A percentile compares a stretch with the other conserved stretches of the same genome.
Conservation (phyloP, 2,797 vertebrate genomes). For the Nannoperca obscura region DNA sequence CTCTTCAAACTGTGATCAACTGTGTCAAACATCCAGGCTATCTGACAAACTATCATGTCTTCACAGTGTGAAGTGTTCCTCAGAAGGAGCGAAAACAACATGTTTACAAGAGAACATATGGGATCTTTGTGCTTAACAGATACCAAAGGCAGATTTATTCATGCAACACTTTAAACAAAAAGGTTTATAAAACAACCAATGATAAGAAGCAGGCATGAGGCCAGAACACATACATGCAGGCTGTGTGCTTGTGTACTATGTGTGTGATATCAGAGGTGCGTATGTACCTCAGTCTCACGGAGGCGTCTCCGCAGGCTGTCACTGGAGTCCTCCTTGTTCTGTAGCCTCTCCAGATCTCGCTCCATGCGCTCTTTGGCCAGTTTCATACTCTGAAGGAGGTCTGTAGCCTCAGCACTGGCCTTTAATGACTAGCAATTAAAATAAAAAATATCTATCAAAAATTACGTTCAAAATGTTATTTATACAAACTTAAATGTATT, state of each 20-base stretch:
- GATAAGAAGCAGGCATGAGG: neutral
- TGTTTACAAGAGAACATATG: slow-evolving; percentile 43
- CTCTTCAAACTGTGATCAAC: slow-evolving; percentile 1
- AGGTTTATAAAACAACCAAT: slow-evolving; percentile 24
- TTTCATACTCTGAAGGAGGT: slow-evolving; percentile 93
- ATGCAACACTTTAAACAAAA: slow-evolving; percentile 30
- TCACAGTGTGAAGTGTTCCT: slow-evolving; percentile 39
- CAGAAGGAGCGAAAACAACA: slow-evolving; percentile 44
- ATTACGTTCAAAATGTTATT: neutral
- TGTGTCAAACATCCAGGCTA: slow-evolving; percentile 14
- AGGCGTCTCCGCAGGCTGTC: slow-evolving; percentile 96
- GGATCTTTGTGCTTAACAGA: slow-evolving; percentile 37
- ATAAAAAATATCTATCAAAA: neutral
- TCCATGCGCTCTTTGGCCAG: slow-evolving; percentile 93
- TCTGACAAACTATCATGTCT: slow-evolving; percentile 20
- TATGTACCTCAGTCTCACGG: slow-evolving; percentile 91
- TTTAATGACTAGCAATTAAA: slow-evolving; percentile 87
- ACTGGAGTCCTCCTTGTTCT: slow-evolving; percentile 93
- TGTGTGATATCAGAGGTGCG: neutral
- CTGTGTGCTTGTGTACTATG: neutral
- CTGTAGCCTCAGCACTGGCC: slow-evolving; percentile 92
- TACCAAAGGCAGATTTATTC: slow-evolving; percentile 44
- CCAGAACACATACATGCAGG: neutral
- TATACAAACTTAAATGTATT: neutral
- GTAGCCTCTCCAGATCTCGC: slow-evolving; percentile 93